Evolutionary conservation across 1,140 invertebrate species (phyloP), one percentile per base, ranked within the genome.

Genomic region (Colletes gigas): DNA sequence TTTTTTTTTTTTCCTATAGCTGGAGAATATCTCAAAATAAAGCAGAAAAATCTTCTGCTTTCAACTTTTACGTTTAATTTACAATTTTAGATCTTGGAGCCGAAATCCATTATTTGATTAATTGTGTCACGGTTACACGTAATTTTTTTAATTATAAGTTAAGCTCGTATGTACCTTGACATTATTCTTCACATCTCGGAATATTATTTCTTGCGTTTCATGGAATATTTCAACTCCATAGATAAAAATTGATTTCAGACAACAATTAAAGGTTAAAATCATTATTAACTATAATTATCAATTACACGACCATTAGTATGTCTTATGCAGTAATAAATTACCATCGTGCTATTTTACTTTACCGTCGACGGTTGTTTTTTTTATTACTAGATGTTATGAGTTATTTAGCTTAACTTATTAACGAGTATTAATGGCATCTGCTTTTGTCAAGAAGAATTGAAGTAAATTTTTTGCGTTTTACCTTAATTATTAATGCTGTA

Each of bases 261-360:
- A 92, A 92, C 92, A 91, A 89, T 92, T 92, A 90, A 91, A 92
- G 91, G 90, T 92, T 92, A 92, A 92, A 92, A 93, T 91, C 90
- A 93, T 92, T 92, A 92, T 87, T 92, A 92, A 92, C 91, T 92
- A 91, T 90, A 92, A 92, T 91, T 90, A 92, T 91, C 84, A 88
- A 90, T 90, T 91, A 90, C 89, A 89, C 88, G 88, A 89, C 81
- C 84, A 90, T 90, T 90, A 89, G 78, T 89, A 89, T 90, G 84
- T 85, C 88, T 91, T 90, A 91, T 79, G 87, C 84, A 87, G 88
- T 90, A 90, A 89, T 88, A 90, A 88, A 89, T 88, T 89, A 87
- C 76, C 84, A 87, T 89, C 85, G 84, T 89, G 88, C 85, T 90
- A 91, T 88, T 90, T 91, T 86, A 87, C 83, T 84, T 79, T 83